These are phyloP conservation scores for Amblyopsis rosae DNA, from an alignment of 2,113 vertebrate species.

Conservation along the genomic window DNA sequence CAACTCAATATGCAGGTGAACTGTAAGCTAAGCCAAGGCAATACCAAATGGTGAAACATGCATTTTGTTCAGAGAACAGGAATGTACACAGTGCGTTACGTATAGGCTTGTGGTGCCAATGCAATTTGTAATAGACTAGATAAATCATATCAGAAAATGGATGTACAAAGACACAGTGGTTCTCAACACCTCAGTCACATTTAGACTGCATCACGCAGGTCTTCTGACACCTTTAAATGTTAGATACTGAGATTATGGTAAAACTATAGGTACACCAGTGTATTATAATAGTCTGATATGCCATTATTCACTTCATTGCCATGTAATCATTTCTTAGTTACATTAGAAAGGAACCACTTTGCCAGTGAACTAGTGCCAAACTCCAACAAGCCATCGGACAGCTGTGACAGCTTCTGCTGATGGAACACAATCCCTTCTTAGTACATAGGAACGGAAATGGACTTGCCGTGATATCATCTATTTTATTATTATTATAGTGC, in stretches of 20 bases:
- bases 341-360: constrained; percentile 60
- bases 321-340: neutral
- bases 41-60: constrained; percentile 5
- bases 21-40: constrained; percentile 18
- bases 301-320: neutral
- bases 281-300: neutral
- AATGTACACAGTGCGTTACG: constrained; percentile 11
- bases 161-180: constrained; percentile 46
- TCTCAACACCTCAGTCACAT: constrained; percentile 30
- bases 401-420: constrained; percentile 33
- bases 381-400: constrained; percentile 57
- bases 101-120: constrained; percentile 10
- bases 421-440: constrained; percentile 42
- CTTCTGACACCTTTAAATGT: neutral
- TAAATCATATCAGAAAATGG: constrained; percentile 30
- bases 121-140: neutral
- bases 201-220: neutral
- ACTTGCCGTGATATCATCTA: constrained; percentile 36
- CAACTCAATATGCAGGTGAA: constrained; percentile 1
- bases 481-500: constrained; percentile 28
- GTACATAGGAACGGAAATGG: constrained; percentile 25
- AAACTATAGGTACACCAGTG: neutral
- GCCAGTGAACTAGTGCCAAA: constrained; percentile 52
- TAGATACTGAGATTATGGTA: neutral
- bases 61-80: constrained; percentile 6